Base-by-base conservation (phyloP, 2,113 vertebrate genomes). In the Leptobrachium leishanense region DNA sequence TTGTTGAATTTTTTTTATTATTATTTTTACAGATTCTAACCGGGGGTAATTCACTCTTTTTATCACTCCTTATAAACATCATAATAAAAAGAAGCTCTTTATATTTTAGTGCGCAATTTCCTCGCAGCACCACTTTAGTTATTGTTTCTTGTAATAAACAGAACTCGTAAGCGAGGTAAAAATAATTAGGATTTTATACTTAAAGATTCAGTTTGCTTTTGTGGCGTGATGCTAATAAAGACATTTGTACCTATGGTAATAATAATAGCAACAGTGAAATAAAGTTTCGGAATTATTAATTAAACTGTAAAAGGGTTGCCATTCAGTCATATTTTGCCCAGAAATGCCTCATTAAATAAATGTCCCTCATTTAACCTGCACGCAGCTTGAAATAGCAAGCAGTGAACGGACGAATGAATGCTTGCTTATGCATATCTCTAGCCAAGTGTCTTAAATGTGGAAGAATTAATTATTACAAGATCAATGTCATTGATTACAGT, bases 191-290 rank as follows among this genome's bases (percentile, higher is more conserved):
- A 54, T 42, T 12, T 76, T 76, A 68, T 39, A 76, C 68, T 68
- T 68, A n/a, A 20, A 20, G 40, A 68, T 7, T 66, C n/a, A 2
- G 68, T 43, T 68, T 55, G 12, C 62, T 54, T 11, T 4, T 15
- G 41, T 67, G 50, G 54, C 73, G 10, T 67, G 62, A 5, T 8
- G 53, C 50, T 44, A 68, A 31, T 55, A 79, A 79, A 46, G 63
- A 65, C 7, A 72, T 54, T 72, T 6, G 66, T 20, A 54, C 40
- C 64, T 39, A 43, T 43, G 31, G 6, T 39, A 66, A 43, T 12
- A 66, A 42, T 78, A 42, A 79, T 66, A 64, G 43, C 9, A 79
- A 66, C 63, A 54, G 59, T 43, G 12, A 72, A 72, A 72, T 54
- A 31, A 54, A 9, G 46, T 40, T 40, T n/a, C 10, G 10, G 3